Percentiles rank a stretch among this genome's conserved stretches.
phyloP scores from a whole-genome alignment of 2,888 invertebrate species.

The Rhingia campestris region DNA sequence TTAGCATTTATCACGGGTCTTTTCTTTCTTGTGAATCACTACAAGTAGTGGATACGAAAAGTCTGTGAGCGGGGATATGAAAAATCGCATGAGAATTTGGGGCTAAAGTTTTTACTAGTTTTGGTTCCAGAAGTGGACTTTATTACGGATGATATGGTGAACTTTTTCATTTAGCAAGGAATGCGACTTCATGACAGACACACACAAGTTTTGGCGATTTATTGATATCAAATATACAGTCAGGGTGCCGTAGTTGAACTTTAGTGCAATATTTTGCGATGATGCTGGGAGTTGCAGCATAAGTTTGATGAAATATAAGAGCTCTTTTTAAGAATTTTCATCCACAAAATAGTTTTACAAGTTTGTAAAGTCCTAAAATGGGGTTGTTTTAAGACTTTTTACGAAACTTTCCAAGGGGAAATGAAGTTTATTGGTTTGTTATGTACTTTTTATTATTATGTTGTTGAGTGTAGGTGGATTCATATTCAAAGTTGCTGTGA shows the following conservation, averaged over 20 bases:
- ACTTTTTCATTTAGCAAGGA: not conserved
- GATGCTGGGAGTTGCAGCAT: not conserved
- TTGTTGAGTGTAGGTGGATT: too few species aligned
- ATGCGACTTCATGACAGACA: not conserved
- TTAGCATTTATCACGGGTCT: slow-evolving; percentile 42
- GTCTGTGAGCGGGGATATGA: slow-evolving; percentile 1
- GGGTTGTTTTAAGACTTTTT: slow-evolving; percentile 6
- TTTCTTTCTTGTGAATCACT: not conserved
- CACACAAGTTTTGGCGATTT: not conserved
- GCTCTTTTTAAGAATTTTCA: not conserved
- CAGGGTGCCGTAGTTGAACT: slow-evolving; percentile 1
- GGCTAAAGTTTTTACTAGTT: slow-evolving; percentile 3
- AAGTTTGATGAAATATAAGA: slow-evolving; percentile 3
- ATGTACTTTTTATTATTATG: not conserved
- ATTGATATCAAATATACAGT: slow-evolving; percentile 1
- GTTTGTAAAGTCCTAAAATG: not conserved
- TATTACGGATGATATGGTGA: not conserved
- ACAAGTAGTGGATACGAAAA: not conserved
- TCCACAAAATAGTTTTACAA: not conserved
- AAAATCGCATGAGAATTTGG: not conserved
- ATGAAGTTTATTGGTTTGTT: not conserved
- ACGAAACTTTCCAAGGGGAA: not conserved
- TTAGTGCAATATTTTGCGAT: not conserved
- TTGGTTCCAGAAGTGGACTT: not conserved
- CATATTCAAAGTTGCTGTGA: too few species aligned